A percentile compares a stretch with the other conserved stretches of the same genome.
phyloP scores from a whole-genome alignment of 2,888 invertebrate species.

The Cephus runcator region DNA sequence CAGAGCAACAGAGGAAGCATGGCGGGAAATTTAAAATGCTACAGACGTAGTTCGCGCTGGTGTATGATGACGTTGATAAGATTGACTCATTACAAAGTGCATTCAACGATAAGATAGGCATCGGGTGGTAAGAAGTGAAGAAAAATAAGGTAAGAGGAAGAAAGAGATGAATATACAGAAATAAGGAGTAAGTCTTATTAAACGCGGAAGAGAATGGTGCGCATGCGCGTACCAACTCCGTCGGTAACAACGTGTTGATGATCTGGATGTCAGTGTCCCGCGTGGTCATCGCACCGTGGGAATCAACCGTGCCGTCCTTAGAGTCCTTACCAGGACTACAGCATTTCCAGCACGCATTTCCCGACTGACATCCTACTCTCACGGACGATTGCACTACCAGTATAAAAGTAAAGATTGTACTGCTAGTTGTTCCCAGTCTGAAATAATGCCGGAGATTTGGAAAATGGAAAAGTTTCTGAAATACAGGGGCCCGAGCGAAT shows the following conservation, averaged over 20 bases:
- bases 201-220: neutral
- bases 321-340: neutral
- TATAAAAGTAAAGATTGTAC: neutral
- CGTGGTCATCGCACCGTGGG: neutral
- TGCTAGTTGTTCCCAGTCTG: neutral
- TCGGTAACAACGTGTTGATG: conserved; percentile 3
- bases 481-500: neutral
- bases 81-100: neutral
- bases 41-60: neutral
- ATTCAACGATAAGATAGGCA: neutral
- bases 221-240: neutral
- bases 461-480: neutral
- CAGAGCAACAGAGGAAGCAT: neutral
- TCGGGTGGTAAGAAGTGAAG: neutral
- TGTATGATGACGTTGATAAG: neutral
- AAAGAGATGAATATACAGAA: neutral
- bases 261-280: neutral
- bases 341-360: neutral
- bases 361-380: neutral
- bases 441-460: neutral
- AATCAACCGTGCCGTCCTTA: neutral
- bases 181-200: neutral
- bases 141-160: neutral
- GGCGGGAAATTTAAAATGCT: neutral
- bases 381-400: neutral